phyloP scores from a whole-genome alignment of 2,113 vertebrate genomes.

The Tapirus terrestris region DNA sequence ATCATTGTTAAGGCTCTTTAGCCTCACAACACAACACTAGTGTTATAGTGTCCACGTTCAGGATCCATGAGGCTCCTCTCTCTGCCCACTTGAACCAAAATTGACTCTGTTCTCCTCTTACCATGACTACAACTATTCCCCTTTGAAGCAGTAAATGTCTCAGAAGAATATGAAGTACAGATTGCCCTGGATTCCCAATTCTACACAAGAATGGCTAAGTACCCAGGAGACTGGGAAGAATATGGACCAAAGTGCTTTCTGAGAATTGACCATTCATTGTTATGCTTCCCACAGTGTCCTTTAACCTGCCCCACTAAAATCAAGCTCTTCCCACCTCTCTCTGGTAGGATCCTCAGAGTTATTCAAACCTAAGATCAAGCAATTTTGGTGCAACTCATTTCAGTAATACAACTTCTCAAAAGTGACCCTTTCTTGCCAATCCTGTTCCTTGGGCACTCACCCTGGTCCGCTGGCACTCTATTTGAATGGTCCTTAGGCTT shows the following conservation, averaged over 20 bases:
- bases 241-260: background rate
- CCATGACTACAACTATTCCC: background rate
- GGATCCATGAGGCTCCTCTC: background rate
- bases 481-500: background rate
- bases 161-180: background rate
- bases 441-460: background rate
- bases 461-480: background rate
- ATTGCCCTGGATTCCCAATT: background rate
- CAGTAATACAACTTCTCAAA: background rate
- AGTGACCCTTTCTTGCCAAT: background rate
- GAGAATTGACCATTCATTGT: background rate
- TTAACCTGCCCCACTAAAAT: background rate
- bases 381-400: conserved; percentile 35
- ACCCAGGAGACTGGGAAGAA: background rate
- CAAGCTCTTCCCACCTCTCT: background rate
- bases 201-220: background rate
- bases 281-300: background rate
- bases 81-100: background rate
- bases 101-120: background rate
- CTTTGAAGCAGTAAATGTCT: background rate
- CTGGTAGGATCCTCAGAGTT: background rate
- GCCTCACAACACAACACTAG: background rate
- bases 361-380: background rate
- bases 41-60: background rate
- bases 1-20: background rate